Evolutionary conservation across 2,797 vertebrate genomes (phyloP), one percentile per base, ranked within the genome.

Genomic region (Phoebastria nigripes): DNA sequence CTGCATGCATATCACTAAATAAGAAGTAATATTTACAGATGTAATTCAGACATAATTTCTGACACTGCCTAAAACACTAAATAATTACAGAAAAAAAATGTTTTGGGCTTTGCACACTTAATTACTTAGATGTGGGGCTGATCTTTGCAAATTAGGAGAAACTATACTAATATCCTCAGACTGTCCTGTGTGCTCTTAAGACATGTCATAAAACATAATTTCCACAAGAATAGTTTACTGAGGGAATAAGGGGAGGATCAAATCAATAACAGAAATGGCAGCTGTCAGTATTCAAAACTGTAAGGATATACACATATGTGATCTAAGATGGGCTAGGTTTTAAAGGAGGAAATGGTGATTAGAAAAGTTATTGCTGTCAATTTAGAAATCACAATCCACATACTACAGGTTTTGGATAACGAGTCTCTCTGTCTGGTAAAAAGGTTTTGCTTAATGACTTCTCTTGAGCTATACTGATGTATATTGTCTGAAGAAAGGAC

Each of bases 181-280:
- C 9, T 49, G 21, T 74, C 12, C 16, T 63, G 2, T 63, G 20
- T 73, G 7, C 20, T 95, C 33, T 86, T 67, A 59, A 90, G 37
- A 65, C 62, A 42, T 76, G 39, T 79, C 58, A 73, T 72, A 54
- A 69, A 82, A 33, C 7, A 41, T 77, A 87, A 87, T 85, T 95
- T 96, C 88, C 74, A 62, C 54, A 61, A 82, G 58, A 78, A 66
- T 35, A 89, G 63, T 63, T 79, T 76, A 79, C 55, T n/a, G n/a
- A 85, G 15, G 16, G 52, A 84, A 85, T 66, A 90, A 87, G 63
- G 6, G 47, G 31, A 88, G 5, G 31, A 66, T 66, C 16, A 85
- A 87, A 91, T 93, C 84, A 89, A 85, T 85, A 87, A 15, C 14
- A 87, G 47, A 90, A 94, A 80, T 78, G 52, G 31, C 71, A 92